Percentiles rank a stretch among this genome's conserved stretches.
phyloP scores from a whole-genome alignment of 2,797 vertebrate species.

The Brachymystax lenok region DNA sequence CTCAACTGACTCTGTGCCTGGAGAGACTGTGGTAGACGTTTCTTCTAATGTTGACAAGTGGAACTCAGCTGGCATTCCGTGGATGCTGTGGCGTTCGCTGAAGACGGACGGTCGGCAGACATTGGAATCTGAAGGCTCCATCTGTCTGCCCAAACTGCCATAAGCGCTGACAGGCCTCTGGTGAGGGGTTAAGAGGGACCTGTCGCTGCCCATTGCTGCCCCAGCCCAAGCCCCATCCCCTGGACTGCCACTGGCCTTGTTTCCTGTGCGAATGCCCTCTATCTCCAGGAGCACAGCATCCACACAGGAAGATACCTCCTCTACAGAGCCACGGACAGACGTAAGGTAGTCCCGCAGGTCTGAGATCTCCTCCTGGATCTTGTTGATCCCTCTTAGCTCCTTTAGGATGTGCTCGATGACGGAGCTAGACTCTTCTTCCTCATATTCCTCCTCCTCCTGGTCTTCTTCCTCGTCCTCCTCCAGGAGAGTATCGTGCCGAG shows the following conservation, averaged over 20 bases:
- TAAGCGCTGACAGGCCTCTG: slow-evolving; percentile 66
- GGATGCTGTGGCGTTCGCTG: slow-evolving; percentile 59
- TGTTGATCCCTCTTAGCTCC: slow-evolving; percentile 80
- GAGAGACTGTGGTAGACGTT: slow-evolving; percentile 34
- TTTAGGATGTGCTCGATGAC: slow-evolving; percentile 81
- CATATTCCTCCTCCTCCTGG: slow-evolving; percentile 40
- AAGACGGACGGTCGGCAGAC: slow-evolving; percentile 65
- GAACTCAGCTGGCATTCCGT: slow-evolving; percentile 35
- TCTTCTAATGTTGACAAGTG: slow-evolving; percentile 32
- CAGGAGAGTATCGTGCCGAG: slow-evolving; percentile 41
- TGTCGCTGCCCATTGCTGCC: slow-evolving; percentile 48
- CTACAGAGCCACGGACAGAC: slow-evolving; percentile 80
- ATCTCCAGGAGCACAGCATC: slow-evolving; percentile 81
- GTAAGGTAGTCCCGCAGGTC: slow-evolving; percentile 79
- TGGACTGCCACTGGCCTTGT: slow-evolving; percentile 38
- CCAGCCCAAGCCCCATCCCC: slow-evolving; percentile 61
- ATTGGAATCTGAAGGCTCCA: slow-evolving; percentile 51
- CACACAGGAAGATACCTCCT: slow-evolving; percentile 82
- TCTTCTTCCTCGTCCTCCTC: slow-evolving; percentile 62
- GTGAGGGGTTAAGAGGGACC: slow-evolving; percentile 31
- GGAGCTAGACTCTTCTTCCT: slow-evolving; percentile 73
- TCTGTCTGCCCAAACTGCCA: slow-evolving; percentile 58
- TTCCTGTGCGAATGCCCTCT: slow-evolving; percentile 76
- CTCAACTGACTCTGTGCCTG: slow-evolving; percentile 45
- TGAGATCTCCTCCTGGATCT: slow-evolving; percentile 83